Evolutionary conservation across 2,888 invertebrate genomes (phyloP).

Genomic region (Geophilus truncorum): DNA sequence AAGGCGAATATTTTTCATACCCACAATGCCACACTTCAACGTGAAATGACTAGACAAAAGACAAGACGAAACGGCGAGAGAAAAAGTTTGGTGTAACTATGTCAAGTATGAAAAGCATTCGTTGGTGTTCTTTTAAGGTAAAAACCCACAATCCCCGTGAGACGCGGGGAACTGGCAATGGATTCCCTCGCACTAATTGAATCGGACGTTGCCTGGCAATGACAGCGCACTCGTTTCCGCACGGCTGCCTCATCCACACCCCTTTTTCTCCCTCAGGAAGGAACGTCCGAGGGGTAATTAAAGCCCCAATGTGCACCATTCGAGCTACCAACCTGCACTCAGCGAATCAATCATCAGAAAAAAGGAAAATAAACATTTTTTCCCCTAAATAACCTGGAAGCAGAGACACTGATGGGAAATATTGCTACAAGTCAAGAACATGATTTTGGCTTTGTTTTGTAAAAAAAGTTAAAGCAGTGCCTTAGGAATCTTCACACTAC

Average conservation of each 20-base stretch:
- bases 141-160: slow-evolving; percentile 3
- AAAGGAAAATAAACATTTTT: neutral
- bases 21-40: no score
- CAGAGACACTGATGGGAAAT: no score
- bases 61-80: neutral
- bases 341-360: neutral
- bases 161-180: neutral
- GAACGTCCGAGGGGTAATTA: neutral
- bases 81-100: neutral
- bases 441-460: neutral
- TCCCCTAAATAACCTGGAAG: no score
- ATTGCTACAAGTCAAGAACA: no score
- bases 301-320: neutral
- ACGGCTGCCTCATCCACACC: neutral
- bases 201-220: slow-evolving; percentile 10
- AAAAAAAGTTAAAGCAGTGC: no score
- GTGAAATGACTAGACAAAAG: neutral
- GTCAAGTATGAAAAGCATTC: neutral
- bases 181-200: slow-evolving; percentile 12
- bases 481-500: no score
- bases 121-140: neutral
- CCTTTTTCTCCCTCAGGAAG: neutral
- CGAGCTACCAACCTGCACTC: neutral
- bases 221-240: slow-evolving; percentile 14
- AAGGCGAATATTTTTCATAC: no score